A percentile compares a stretch with the other conserved stretches of the same genome.
Conservation (phyloP, 2,113 vertebrate species). For the Anser brachyrhynchus region DNA sequence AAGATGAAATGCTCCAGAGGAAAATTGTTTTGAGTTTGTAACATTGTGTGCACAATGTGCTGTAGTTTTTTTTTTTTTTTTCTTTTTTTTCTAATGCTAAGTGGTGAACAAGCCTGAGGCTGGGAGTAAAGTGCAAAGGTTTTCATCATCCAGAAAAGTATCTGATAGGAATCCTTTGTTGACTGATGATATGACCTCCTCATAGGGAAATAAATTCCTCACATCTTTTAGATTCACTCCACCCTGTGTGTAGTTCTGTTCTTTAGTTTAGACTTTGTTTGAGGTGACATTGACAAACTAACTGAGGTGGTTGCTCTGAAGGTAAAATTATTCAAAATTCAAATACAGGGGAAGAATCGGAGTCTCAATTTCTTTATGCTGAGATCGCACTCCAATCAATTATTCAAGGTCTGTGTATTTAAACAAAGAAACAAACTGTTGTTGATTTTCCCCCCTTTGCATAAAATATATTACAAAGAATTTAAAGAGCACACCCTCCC, state of each 20-base stretch:
- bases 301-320: not conserved
- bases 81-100: not conserved
- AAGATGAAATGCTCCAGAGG: not conserved
- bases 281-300: slow-evolving; percentile 8
- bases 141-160: not conserved
- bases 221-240: not conserved
- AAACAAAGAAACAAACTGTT: not conserved
- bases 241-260: not conserved
- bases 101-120: slow-evolving; percentile 12
- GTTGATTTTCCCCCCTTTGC: not conserved
- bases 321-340: not conserved
- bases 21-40: not conserved
- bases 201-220: not conserved
- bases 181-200: not conserved
- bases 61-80: not conserved
- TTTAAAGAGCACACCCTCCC: not conserved
- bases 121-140: slow-evolving; percentile 20
- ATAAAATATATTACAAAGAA: not conserved
- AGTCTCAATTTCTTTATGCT: not conserved
- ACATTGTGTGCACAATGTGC: not conserved
- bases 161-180: not conserved
- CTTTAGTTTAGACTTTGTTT: slow-evolving; percentile 14
- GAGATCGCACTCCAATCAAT: not conserved
- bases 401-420: not conserved
- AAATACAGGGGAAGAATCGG: not conserved